Base-by-base conservation (phyloP, 1,140 invertebrate genomes). In the Elysia chlorotica region DNA sequence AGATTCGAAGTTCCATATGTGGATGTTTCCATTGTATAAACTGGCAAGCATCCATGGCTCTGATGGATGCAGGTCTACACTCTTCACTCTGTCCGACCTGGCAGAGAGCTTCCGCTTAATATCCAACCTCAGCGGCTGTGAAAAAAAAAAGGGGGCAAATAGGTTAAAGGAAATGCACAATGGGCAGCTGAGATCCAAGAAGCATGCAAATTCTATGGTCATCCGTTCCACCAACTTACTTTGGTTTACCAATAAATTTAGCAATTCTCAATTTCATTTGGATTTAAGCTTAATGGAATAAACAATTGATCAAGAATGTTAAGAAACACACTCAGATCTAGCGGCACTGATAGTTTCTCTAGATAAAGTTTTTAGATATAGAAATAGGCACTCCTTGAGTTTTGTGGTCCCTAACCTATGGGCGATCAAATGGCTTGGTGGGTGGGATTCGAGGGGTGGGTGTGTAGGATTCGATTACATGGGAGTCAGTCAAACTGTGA, bases 21-120 rank as follows among this genome's bases (percentile, higher is more conserved):
- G 97, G 74, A 99, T 96, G 88, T 99, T 96, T 76, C 98, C 98
- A 89, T 96, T 98, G 89, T 99, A 99, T 2, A 99, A 89, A 31
- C 96, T 96, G 75, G 95, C 97, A 35, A 99, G 90, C 92, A 99
- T 96, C 98, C 98, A 99, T 81, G 96, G 96, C 84, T 99, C 98
- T 23, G 93, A 92, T 14, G 97, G 97, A 89, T 99, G 98, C 71
- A 99, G 91, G 88, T 99, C 98, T 0, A 98, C 95, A 85, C 94
- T 96, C 89, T 99, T 99, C 6, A 99, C 97, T 76, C 98, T 91
- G 87, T 99, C 98, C 0, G 97, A 99, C 71, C 98, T 91, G 41
- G 97, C 96, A 37, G 97, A 96, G 81, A 99, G 87, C 86, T 97
- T 98, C 80, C 97, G 92, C 89, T 99, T 99, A 82, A 99, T 98